Evolutionary conservation across 2,797 vertebrate species (phyloP).

Genomic region (Toxotes lorentzi): DNA sequence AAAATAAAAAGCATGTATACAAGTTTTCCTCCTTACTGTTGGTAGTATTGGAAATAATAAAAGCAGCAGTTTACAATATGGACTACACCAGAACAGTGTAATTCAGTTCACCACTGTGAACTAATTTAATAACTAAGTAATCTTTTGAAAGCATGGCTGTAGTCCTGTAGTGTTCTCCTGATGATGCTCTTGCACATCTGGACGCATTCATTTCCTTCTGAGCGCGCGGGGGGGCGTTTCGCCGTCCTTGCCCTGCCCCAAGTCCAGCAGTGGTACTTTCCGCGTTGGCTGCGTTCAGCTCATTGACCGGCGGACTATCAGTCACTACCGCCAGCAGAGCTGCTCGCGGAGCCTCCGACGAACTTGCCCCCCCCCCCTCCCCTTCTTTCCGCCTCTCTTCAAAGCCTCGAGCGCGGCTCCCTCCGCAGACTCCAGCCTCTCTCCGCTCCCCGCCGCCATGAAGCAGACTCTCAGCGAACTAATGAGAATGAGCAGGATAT

Average conservation of each 20-base stretch:
- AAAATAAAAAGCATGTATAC: too few relatives aligned
- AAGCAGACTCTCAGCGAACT: constrained; percentile 94
- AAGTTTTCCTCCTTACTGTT: too few relatives aligned
- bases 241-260: constrained; percentile 1
- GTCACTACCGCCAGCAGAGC: constrained; percentile 58
- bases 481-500: constrained; percentile 97
- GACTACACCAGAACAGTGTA: too few relatives aligned
- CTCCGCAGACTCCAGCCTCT: constrained; percentile 6
- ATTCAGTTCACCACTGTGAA: too few relatives aligned
- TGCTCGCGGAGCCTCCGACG: constrained; percentile 44
- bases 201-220: constrained; percentile 67
- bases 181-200: constrained; percentile 43
- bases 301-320: constrained; percentile 75
- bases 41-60: too few relatives aligned
- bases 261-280: constrained; percentile 76
- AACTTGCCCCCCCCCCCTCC: constrained; percentile 34
- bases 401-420: constrained; percentile 25
- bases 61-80: too few relatives aligned
- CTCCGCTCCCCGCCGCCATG: constrained; percentile 85
- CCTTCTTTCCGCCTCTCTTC: constrained; percentile 17
- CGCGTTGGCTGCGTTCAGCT: constrained; percentile 67
- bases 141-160: background rate
- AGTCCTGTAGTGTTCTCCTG: background rate
- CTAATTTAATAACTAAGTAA: too few relatives aligned
- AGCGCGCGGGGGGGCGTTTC: constrained; percentile 20